These are phyloP conservation scores for Malacoctenus gilli DNA, from an alignment of 2,797 vertebrate genomes.

Conservation along the genomic window DNA sequence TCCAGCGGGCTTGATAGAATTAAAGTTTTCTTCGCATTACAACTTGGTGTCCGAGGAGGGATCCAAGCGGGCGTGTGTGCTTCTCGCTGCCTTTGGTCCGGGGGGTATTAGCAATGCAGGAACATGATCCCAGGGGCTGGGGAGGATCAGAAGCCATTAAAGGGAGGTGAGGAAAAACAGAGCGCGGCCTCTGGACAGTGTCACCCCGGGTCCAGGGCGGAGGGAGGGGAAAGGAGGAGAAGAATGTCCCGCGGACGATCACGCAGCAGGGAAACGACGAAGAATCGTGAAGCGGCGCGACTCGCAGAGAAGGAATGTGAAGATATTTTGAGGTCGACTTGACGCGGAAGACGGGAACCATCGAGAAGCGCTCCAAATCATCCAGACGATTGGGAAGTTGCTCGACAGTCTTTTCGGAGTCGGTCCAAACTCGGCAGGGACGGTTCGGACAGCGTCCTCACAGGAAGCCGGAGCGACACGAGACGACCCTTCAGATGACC, in stretches of 20 bases:
- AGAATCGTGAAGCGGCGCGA: conserved; percentile 2
- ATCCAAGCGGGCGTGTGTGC: conserved; percentile 42
- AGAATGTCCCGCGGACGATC: not conserved
- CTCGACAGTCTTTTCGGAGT: not conserved
- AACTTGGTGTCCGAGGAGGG: conserved; percentile 6
- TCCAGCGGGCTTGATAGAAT: too few species aligned
- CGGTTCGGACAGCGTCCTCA: not conserved
- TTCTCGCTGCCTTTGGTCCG: conserved; percentile 28
- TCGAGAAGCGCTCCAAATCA: conserved; percentile 10
- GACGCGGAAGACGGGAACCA: conserved; percentile 30
- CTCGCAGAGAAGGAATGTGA: conserved; percentile 23
- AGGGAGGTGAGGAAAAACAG: conserved; percentile 64
- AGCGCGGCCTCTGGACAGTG: conserved; percentile 58
- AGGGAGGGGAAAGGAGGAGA: conserved; percentile 4
- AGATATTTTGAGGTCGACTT: conserved; percentile 32
- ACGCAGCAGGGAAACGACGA: not conserved
- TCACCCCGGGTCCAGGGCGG: conserved; percentile 22
- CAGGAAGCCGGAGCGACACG: too few species aligned
- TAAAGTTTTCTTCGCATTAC: conserved; percentile 11
- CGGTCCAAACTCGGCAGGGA: not conserved
- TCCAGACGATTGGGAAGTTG: conserved; percentile 19
- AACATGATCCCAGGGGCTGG: conserved; percentile 50
- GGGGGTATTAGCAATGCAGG: conserved; percentile 41
- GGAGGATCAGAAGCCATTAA: conserved; percentile 64
- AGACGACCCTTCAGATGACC: conserved; percentile 5